These are phyloP conservation scores for Anarsia innoxiella DNA, from an alignment of 2,888 invertebrate species.

Conservation along the genomic window DNA sequence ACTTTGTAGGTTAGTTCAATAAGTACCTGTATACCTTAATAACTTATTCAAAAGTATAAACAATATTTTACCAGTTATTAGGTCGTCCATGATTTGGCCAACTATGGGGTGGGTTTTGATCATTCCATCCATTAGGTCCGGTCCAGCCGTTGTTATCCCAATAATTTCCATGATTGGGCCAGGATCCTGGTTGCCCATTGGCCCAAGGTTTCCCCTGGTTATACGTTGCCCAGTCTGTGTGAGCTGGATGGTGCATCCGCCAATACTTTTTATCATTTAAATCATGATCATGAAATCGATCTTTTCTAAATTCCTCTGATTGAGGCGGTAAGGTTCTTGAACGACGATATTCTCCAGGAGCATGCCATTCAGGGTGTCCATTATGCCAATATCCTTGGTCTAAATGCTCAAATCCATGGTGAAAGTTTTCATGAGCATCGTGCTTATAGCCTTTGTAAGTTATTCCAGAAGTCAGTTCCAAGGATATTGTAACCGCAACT, in stretches of 20 bases:
- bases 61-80: no score
- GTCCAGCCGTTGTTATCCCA: no score
- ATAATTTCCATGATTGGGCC: neutral
- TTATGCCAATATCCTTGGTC: neutral
- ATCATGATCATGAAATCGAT: neutral
- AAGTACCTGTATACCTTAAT: no score
- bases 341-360: no score
- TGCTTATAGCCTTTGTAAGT: neutral
- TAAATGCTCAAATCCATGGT: neutral
- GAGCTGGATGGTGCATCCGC: constrained; percentile 6
- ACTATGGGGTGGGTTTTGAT: neutral
- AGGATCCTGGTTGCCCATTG: neutral
- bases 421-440: neutral
- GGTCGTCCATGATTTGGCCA: neutral
- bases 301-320: neutral
- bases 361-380: neutral
- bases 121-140: neutral
- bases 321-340: neutral
- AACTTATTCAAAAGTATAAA: no score
- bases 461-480: neutral
- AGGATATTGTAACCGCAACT: neutral
- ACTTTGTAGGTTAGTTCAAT: no score
- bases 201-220: neutral
- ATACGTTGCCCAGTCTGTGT: neutral
- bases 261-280: neutral